Evolutionary conservation across 1,140 invertebrate species (phyloP).

Genomic region (Eubasilissa regina): DNA sequence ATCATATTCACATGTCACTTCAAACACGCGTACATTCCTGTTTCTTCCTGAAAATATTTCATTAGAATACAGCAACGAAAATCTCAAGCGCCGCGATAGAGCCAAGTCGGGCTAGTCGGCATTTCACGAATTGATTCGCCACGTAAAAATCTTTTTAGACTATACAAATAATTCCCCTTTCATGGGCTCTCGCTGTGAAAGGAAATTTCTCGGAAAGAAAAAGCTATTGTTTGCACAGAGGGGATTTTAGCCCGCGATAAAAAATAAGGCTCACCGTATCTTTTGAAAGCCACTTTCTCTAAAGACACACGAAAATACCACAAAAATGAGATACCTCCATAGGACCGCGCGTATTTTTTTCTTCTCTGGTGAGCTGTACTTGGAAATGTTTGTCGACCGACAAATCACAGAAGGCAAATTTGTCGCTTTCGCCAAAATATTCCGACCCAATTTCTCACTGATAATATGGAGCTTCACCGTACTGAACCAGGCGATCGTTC

Average conservation of each 20-base stretch:
- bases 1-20: no score
- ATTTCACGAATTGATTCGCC: slow-evolving; percentile 37
- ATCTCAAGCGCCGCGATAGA: background rate
- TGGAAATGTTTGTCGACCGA: background rate
- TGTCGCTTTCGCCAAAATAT: background rate
- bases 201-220: slow-evolving; percentile 12
- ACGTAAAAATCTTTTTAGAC: slow-evolving; percentile 25
- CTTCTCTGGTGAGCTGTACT: background rate
- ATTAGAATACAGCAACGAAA: background rate
- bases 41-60: background rate
- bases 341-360: slow-evolving; percentile 3
- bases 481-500: no score
- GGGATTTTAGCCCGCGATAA: slow-evolving; percentile 27
- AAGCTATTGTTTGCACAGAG: slow-evolving; percentile 21
- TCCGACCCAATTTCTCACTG: no score
- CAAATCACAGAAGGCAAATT: slow-evolving; percentile 12
- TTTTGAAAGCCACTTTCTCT: slow-evolving; percentile 36
- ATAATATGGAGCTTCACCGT: no score
- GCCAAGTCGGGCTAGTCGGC: background rate
- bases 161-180: slow-evolving; percentile 36
- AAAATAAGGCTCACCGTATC: slow-evolving; percentile 32
- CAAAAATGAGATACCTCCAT: slow-evolving; percentile 6
- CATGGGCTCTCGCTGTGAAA: background rate
- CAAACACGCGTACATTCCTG: background rate
- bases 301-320: slow-evolving; percentile 27